Conservation (phyloP, 2,113 vertebrate genomes). For the Tragulus kanchil region DNA sequence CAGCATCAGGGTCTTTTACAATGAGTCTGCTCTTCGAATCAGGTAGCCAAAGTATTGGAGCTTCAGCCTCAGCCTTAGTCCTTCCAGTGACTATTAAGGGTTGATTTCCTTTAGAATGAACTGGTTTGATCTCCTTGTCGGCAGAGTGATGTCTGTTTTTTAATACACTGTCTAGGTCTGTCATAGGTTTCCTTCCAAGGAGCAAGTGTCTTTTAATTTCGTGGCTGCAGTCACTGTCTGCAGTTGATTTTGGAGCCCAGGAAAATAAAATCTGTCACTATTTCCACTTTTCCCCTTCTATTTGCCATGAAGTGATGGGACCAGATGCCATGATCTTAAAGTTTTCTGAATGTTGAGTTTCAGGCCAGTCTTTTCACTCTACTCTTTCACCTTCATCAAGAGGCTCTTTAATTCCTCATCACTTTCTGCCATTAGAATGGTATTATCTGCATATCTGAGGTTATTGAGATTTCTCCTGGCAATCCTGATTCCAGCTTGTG, state of each 20-base stretch:
- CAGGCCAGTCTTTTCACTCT: neutral
- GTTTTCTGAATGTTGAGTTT: neutral
- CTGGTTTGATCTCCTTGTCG: neutral
- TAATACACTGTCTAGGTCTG: neutral
- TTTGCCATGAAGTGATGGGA: neutral
- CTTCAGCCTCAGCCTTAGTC: neutral
- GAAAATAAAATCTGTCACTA: neutral
- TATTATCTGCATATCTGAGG: too few relatives aligned
- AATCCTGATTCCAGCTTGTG: too few relatives aligned
- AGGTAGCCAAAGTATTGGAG: neutral
- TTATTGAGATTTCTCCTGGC: too few relatives aligned
- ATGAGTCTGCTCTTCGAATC: neutral
- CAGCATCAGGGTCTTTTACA: neutral
- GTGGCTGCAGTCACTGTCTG: neutral
- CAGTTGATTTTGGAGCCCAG: neutral
- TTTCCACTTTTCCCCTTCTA: neutral
- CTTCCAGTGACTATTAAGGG: neutral
- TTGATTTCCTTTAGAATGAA: neutral
- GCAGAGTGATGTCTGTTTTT: neutral
- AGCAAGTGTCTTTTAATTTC: neutral
- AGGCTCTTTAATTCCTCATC: neutral
- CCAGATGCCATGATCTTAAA: neutral
- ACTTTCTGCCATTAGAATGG: too few relatives aligned
- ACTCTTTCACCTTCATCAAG: neutral
- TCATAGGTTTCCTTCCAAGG: neutral